phyloP scores from a whole-genome alignment of 2,888 invertebrate species.

The Pherbina coryleti region DNA sequence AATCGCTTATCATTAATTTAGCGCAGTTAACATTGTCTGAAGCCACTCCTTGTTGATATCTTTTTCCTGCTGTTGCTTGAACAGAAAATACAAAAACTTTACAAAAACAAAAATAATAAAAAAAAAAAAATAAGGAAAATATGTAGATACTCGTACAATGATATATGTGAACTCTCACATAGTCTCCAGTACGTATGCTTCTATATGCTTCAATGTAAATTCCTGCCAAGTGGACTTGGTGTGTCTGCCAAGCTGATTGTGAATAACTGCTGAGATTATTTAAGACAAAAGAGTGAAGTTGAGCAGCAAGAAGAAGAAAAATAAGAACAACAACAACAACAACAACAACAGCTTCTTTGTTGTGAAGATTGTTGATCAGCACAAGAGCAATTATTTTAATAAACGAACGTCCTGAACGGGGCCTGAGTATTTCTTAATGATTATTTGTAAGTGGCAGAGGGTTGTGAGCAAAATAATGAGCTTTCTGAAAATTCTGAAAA shows the following conservation, averaged over 20 bases:
- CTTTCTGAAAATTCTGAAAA: neutral
- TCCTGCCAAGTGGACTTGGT: neutral
- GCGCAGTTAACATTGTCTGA: no score
- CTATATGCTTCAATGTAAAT: no score
- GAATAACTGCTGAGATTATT: neutral
- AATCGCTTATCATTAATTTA: conserved; percentile 10
- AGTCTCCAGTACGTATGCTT: no score
- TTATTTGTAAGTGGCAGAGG: neutral
- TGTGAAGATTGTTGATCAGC: neutral
- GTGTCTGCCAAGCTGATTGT: neutral
- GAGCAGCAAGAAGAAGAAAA: neutral
- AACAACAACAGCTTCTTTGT: neutral
- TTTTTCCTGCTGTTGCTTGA: no score
- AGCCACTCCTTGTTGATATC: neutral
- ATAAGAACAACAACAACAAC: neutral
- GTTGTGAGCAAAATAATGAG: neutral
- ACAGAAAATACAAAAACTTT: no score
- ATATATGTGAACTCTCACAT: no score
- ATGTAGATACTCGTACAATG: no score
- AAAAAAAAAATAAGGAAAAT: no score
- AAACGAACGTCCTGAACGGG: conserved; percentile 22
- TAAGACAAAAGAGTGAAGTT: neutral
- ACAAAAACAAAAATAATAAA: no score
- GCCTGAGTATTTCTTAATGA: neutral
- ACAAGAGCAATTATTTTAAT: conserved; percentile 37